Base-by-base conservation (phyloP, 2,888 invertebrate species). In the Hyppa rectilinea region DNA sequence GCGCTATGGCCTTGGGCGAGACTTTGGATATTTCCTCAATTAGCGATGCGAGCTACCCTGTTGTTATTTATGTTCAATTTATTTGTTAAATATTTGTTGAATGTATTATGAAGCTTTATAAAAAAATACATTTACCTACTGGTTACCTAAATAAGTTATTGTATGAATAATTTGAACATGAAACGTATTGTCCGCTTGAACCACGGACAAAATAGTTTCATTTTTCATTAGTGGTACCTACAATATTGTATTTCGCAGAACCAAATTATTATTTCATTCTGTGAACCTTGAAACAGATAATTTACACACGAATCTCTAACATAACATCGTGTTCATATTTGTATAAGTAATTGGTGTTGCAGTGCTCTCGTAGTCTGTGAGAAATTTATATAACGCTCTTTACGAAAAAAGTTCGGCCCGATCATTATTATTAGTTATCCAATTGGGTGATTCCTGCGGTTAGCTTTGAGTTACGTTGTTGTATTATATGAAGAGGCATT, bases 1-100 rank as follows among this genome's bases (percentile, higher is more conserved):
- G 87, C 88, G 87, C 88, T 84, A 86, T 90, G 90, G 92, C 94
- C 94, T 94, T 93, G 91, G 89, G 87, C 86, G 82, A 87, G 87
- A 83, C 88, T 92, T 88, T 80, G 83, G 85, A 88, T 90, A 91
- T 92, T 94, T 94, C 94, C 94, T 92, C 92, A 93, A 93, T 94
- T 93, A 93, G 88, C 85, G 74, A 89, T 89, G 87, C 80, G 20
- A 81, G 73, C 76, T 80, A 87, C 85, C 80, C 82, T 85, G 80
- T 78, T 68, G 80, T 82, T 85, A 80, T 52, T 82, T 75, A 80
- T 52, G 47, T 29, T 40, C 29, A 66, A 75, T 78, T 65, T 76
- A 60, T 74, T 79, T 77, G 60, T 73, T 43, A 63, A 73, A 73
- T 62, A 55, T 69, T 67, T 63, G 69, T 66, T 60, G 34, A 73